Conservation (phyloP, 2,797 vertebrate genomes). For the Alauda arvensis region DNA sequence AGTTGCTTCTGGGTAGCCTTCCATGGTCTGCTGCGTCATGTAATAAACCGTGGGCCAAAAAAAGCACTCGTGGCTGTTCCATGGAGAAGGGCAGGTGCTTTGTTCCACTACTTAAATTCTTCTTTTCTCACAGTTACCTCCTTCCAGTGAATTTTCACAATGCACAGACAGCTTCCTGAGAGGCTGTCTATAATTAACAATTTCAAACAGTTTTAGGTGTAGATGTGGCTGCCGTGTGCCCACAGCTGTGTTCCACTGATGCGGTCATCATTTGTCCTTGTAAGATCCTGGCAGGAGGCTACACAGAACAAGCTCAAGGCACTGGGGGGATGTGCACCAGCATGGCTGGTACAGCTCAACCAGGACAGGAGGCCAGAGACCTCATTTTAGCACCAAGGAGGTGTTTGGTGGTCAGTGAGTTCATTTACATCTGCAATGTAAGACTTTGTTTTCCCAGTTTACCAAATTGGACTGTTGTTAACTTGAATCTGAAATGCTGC, state of each 20-base stretch:
- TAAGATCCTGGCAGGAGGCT: not conserved
- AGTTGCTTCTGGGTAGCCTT: not conserved
- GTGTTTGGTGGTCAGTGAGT: not conserved
- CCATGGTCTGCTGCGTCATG: not conserved
- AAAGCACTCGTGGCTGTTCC: fast-evolving
- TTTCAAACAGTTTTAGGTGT: not conserved
- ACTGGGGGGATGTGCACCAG: not conserved
- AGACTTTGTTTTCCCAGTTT: not conserved
- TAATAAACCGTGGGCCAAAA: not conserved
- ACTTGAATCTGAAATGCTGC: not conserved
- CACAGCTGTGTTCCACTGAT: not conserved
- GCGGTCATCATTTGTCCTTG: not conserved
- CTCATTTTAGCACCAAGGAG: not conserved
- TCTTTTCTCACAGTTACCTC: not conserved
- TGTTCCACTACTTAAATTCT: not conserved
- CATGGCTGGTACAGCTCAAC: not conserved
- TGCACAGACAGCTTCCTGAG: not conserved
- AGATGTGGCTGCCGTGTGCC: not conserved
- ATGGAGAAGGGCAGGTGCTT: not conserved
- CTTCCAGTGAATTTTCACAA: not conserved
- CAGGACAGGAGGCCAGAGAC: not conserved
- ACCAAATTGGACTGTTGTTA: not conserved
- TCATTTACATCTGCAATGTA: not conserved
- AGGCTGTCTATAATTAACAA: not conserved
- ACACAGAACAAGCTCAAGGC: not conserved